Evolutionary conservation across 2,113 vertebrate genomes (phyloP).

Genomic region (Psilopsiagon aymara): DNA sequence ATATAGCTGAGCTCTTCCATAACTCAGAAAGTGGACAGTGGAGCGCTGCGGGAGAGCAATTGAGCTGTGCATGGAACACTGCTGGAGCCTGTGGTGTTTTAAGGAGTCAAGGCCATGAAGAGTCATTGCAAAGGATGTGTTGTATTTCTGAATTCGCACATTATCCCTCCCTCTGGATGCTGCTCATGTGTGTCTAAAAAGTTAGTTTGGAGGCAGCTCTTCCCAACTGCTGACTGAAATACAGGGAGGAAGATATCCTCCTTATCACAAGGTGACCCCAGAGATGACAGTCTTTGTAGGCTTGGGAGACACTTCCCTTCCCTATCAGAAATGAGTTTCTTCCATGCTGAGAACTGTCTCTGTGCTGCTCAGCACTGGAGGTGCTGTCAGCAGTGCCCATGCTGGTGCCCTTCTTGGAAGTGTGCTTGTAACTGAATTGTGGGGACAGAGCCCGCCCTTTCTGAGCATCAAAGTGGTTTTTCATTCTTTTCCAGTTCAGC

Average conservation of each 20-base stretch:
- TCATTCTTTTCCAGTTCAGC: not conserved
- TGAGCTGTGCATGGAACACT: fast-evolving
- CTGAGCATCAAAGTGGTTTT: not conserved
- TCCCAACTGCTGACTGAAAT: not conserved
- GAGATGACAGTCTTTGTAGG: not conserved
- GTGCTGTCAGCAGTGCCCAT: not conserved
- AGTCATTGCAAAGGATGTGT: not conserved
- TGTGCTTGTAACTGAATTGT: not conserved
- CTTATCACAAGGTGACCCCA: not conserved
- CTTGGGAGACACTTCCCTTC: not conserved
- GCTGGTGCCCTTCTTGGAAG: fast-evolving
- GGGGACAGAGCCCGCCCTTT: not conserved
- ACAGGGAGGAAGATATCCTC: not conserved
- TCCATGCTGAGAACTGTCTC: not conserved
- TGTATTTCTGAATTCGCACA: not conserved
- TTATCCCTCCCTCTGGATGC: not conserved
- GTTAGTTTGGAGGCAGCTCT: not conserved
- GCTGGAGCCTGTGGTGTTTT: not conserved
- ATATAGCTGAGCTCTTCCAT: not conserved
- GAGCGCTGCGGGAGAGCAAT: not conserved
- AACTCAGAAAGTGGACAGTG: not conserved
- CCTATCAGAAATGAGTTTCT: not conserved
- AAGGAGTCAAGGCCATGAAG: not conserved
- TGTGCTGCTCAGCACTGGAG: not conserved
- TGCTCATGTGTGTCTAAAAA: not conserved